These are phyloP conservation scores for Sebastes steindachneri DNA, from an alignment of 2,797 vertebrate species.

Conservation along the genomic window DNA sequence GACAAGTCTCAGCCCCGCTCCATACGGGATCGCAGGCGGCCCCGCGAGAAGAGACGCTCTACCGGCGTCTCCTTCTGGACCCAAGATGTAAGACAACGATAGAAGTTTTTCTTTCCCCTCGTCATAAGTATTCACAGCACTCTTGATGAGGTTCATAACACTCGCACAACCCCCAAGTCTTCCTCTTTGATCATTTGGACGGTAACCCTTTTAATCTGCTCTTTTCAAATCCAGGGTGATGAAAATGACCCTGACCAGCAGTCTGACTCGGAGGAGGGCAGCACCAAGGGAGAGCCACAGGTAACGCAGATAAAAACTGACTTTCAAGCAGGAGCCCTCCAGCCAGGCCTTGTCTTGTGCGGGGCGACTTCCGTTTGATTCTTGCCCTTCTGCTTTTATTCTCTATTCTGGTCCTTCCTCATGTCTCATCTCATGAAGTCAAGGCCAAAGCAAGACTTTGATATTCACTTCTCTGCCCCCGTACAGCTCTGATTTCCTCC, in stretches of 20 bases:
- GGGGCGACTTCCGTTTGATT: background rate
- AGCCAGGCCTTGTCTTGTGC: background rate
- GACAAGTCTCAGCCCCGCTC: constrained; percentile 96
- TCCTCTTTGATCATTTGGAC: constrained; percentile 4
- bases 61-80: constrained; percentile 96
- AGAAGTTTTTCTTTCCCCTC: background rate
- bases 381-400: background rate
- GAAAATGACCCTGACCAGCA: constrained; percentile 95
- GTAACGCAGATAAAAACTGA: constrained; percentile 74
- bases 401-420: constrained; percentile 3
- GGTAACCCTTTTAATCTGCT: background rate
- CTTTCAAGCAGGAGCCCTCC: constrained; percentile 10
- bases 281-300: constrained; percentile 91
- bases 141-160: background rate
- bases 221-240: constrained; percentile 87
- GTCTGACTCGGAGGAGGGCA: constrained; percentile 93
- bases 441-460: constrained; percentile 41
- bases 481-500: constrained; percentile 29
- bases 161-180: background rate
- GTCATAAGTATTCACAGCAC: background rate
- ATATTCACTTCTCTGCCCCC: constrained; percentile 20
- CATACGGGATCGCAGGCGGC: constrained; percentile 95
- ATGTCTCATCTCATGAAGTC: constrained; percentile 17
- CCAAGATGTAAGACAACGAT: constrained; percentile 87
- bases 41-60: constrained; percentile 96